These are phyloP conservation scores for Papilio helenus DNA, from an alignment of 1,140 invertebrate species.

Conservation along the genomic window DNA sequence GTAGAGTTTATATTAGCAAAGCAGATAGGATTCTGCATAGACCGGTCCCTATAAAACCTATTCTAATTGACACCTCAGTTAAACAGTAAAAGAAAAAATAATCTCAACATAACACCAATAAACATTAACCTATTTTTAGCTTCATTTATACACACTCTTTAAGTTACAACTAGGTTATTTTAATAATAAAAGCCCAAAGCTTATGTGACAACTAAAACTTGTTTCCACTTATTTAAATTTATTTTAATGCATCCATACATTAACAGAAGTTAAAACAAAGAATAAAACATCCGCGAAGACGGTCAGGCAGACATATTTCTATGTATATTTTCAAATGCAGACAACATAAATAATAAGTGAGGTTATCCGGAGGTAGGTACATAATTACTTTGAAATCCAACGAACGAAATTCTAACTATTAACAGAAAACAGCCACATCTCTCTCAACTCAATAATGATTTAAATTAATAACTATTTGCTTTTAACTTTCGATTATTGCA, in stretches of 20 bases:
- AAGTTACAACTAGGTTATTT: conserved; percentile 23
- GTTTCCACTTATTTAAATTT: neutral
- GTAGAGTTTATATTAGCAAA: neutral
- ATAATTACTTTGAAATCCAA: neutral
- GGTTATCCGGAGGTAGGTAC: neutral
- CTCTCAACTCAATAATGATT: too few relatives aligned
- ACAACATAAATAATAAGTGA: neutral
- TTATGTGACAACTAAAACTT: neutral
- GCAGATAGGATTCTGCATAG: neutral
- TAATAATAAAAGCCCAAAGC: neutral
- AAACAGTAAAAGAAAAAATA: neutral
- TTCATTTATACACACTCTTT: neutral
- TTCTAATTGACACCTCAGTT: neutral
- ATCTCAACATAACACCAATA: neutral
- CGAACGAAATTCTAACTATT: neutral
- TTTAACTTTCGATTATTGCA: too few relatives aligned
- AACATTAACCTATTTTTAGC: conserved; percentile 2
- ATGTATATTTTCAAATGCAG: neutral
- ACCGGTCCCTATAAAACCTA: neutral
- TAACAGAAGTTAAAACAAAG: neutral
- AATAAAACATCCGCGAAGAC: neutral
- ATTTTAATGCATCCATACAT: neutral
- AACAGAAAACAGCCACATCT: neutral
- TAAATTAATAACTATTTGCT: too few relatives aligned
- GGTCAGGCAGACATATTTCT: neutral